phyloP scores from a whole-genome alignment of 2,888 invertebrate genomes.

The Limnephilus lunatus region DNA sequence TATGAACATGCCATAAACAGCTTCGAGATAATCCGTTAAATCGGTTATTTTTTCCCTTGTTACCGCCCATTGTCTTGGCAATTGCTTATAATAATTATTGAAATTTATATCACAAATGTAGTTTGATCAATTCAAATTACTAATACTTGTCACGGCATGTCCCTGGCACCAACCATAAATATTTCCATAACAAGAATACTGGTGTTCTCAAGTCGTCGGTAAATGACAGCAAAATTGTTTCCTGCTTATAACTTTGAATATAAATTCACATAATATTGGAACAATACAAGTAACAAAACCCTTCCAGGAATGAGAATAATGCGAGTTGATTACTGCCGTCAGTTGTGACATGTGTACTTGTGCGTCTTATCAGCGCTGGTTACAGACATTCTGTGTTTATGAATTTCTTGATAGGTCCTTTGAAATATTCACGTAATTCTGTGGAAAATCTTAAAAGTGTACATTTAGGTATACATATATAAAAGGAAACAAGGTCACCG shows the following conservation, averaged over 20 bases:
- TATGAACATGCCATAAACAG: no score
- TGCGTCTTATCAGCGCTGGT: neutral
- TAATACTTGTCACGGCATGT: neutral
- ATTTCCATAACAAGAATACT: neutral
- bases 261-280: neutral
- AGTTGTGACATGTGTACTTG: neutral
- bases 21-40: no score
- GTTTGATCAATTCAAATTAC: neutral
- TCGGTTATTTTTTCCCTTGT: no score
- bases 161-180: neutral
- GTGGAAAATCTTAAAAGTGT: neutral
- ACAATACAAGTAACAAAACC: neutral
- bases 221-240: conserved; percentile 2
- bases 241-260: neutral
- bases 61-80: no score
- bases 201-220: neutral
- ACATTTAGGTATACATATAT: no score
- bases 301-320: neutral
- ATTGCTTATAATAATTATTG: neutral
- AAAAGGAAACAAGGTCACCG: no score
- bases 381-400: neutral
- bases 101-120: neutral
- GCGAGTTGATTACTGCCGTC: neutral
- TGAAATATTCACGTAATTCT: neutral
- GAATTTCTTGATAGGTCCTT: neutral